These are phyloP conservation scores for Patella caerulea DNA, from an alignment of 2,888 invertebrate species.

Conservation along the genomic window DNA sequence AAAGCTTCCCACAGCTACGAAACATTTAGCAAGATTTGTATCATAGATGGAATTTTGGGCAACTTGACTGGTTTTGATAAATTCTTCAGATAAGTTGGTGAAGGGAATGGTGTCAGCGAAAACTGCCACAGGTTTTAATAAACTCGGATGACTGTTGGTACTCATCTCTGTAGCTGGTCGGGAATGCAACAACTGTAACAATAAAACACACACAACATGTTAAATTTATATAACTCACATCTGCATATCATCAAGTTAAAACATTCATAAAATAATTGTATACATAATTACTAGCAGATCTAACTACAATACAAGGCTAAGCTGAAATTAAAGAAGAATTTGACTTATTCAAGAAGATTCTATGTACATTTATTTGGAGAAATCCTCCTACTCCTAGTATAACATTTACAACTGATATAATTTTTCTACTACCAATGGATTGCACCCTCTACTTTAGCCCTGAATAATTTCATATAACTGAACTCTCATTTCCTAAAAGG, in stretches of 20 bases:
- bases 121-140: slow-evolving; percentile 56
- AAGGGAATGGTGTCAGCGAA: slow-evolving; percentile 61
- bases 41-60: slow-evolving; percentile 55
- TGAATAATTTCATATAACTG: no score
- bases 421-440: background rate
- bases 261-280: no score
- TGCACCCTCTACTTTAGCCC: no score
- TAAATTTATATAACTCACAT: no score
- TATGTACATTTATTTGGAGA: no score
- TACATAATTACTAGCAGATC: no score
- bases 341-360: no score
- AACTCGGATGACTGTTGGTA: slow-evolving; percentile 52
- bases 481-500: no score
- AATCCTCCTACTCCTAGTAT: background rate
- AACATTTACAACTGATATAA: background rate
- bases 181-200: slow-evolving; percentile 59
- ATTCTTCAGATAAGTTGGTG: slow-evolving; percentile 59
- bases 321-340: no score
- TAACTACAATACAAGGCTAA: no score
- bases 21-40: slow-evolving; percentile 54
- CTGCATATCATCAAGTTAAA: no score
- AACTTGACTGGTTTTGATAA: slow-evolving; percentile 61
- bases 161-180: slow-evolving; percentile 54
- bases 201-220: background rate
- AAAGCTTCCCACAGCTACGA: slow-evolving; percentile 56